phyloP scores from a whole-genome alignment of 23 tunicate species.

The Trididemnum nubilum region DNA sequence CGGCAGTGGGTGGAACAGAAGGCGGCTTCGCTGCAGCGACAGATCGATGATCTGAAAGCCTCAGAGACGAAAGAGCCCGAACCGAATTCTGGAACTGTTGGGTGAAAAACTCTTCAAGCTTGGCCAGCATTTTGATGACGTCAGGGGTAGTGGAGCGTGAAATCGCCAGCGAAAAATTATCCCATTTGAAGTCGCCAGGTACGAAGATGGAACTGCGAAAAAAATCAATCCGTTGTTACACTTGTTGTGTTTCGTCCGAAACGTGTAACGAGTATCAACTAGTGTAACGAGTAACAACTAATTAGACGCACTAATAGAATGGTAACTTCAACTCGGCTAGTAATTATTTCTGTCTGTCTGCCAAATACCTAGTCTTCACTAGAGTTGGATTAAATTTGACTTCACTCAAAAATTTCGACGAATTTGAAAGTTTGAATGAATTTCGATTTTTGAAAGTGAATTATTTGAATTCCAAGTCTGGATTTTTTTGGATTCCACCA shows the following conservation, averaged over 20 bases:
- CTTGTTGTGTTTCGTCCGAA: too few species aligned
- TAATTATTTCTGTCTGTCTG: background rate
- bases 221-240: too few species aligned
- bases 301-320: background rate
- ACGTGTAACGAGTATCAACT: too few species aligned
- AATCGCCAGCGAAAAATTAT: constrained; percentile 70
- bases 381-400: too few species aligned
- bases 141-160: constrained; percentile 92
- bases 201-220: constrained; percentile 61
- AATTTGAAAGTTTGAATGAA: too few species aligned
- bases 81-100: constrained; percentile 82
- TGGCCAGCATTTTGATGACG: constrained; percentile 87
- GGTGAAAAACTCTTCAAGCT: constrained; percentile 80
- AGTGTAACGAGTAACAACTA: background rate
- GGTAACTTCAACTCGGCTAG: background rate
- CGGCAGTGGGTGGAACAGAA: too few species aligned
- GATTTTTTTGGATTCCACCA: too few species aligned
- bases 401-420: too few species aligned
- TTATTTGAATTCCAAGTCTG: too few species aligned
- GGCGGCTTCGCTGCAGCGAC: too few species aligned
- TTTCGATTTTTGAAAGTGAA: too few species aligned
- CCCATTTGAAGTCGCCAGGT: constrained; percentile 78
- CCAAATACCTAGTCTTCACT: too few species aligned
- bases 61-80: constrained; percentile 60
- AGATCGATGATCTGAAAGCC: background rate